Evolutionary conservation across 2,888 invertebrate genomes (phyloP), one percentile per base, ranked within the genome.

Genomic region (Drosophila hamatofila): DNA sequence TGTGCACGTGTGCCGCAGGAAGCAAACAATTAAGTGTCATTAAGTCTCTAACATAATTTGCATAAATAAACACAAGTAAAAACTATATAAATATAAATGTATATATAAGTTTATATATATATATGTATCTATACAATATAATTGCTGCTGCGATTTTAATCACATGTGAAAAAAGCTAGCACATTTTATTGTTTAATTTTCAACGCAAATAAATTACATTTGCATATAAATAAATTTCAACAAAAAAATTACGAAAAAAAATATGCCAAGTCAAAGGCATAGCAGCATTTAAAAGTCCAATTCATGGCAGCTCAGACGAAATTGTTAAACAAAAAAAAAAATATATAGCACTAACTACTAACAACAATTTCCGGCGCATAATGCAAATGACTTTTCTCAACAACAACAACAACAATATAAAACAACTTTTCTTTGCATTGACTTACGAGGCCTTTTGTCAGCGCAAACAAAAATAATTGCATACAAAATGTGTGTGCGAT

Each of bases 401-500:
- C 81, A 80, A 67, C 80, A 78, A 79, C 78, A 78, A 75, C 78
- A 77, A 46, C 59, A 82, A 86, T 27, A 25, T 48, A 27, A 48
- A 48, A 30, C 81, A 79, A 64, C 75, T 84, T 84, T 84, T 84
- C 83, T 84, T 84, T 80, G 80, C 85, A 84, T 89, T 86, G 88
- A 83, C 88, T 88, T 83, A 70, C 82, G 81, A 62, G 67, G 42
- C 69, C 73, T 80, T 81, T 78, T 78, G 78, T 80, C 63, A 80
- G 80, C 54, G 80, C 60, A 80, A 80, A 52, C 51, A 83, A 78
- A 78, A 83, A 85, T 87, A 89, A 89, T 86, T 86, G 87, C 88
- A 86, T 85, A 85, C 90, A 89, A 89, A 86, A 89, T 49, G 49
- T 86, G 89, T 89, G 83, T 85, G 90, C 90, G 90, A 89, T 86